Percentiles rank a stretch among this genome's conserved stretches.
Evolutionary conservation across 2,113 vertebrate species (phyloP).

Genomic region (Hydropotes inermis): DNA sequence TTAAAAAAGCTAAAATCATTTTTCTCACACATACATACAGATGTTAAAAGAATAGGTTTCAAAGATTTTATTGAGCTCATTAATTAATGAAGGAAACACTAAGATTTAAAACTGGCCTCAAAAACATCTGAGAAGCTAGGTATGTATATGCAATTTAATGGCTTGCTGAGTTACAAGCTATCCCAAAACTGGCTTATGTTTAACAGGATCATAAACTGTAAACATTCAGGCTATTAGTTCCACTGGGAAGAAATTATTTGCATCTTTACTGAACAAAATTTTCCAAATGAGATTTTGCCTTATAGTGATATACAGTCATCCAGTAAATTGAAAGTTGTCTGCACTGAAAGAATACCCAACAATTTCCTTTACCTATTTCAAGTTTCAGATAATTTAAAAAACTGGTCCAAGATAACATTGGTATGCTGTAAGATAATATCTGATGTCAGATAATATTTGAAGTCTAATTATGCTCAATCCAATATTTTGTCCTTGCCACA

Average conservation of each 20-base stretch:
- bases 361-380: background rate
- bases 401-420: background rate
- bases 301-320: background rate
- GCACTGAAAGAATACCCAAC: background rate
- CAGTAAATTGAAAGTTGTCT: background rate
- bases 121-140: background rate
- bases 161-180: background rate
- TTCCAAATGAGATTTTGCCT: background rate
- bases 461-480: background rate
- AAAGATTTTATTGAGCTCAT: background rate
- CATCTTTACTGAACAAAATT: background rate
- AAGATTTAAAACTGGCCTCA: background rate
- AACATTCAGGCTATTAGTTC: background rate
- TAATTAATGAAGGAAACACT: slow-evolving; percentile 7
- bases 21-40: background rate
- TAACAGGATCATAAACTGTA: slow-evolving; percentile 13
- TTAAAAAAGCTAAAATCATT: background rate
- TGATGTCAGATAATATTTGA: background rate
- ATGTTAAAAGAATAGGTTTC: background rate
- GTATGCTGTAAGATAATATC: background rate
- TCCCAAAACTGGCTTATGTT: background rate
- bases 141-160: background rate
- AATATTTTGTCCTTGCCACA: background rate
- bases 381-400: background rate
- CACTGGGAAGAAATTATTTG: background rate